Conservation (phyloP, 35 echinoderm and acorn worm species). For the Anneissia japonica region DNA sequence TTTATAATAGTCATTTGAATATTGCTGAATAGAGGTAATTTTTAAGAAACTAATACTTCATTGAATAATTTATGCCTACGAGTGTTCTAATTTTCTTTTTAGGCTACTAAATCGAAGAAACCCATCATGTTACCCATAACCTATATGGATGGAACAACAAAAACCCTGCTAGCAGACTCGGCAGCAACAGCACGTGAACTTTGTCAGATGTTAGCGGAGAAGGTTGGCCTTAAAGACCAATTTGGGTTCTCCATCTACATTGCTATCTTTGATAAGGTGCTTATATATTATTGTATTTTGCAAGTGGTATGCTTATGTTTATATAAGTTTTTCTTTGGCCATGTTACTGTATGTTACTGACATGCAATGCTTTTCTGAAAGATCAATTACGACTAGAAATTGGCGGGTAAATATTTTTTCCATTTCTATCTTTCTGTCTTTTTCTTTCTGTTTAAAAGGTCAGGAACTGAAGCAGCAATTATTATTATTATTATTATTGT, state of each 20-base stretch:
- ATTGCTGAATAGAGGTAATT: not conserved
- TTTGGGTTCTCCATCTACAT: constrained; percentile 97
- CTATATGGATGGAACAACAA: constrained; percentile 97
- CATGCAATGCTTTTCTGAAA: no score
- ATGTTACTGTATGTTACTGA: no score
- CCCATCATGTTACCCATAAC: constrained; percentile 92
- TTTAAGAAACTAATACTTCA: not conserved
- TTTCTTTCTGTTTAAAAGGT: no score
- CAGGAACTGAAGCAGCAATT: no score
- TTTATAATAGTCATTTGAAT: not conserved
- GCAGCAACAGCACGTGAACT: constrained; percentile 96
- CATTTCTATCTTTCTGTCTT: no score
- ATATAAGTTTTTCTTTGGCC: no score
- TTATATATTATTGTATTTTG: not conserved
- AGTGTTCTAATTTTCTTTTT: not conserved
- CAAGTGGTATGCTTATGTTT: no score
- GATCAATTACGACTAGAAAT: no score
- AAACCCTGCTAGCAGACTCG: constrained; percentile 90
- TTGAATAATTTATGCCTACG: no score
- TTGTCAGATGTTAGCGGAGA: constrained; percentile 80
- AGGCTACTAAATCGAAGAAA: constrained; percentile 99
- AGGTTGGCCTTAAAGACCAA: constrained; percentile 90
- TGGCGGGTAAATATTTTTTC: no score
- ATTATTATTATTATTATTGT: no score
- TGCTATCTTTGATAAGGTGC: constrained; percentile 96